phyloP scores from a whole-genome alignment of 2,797 vertebrate genomes.

The Coregonus ussuriensis region DNA sequence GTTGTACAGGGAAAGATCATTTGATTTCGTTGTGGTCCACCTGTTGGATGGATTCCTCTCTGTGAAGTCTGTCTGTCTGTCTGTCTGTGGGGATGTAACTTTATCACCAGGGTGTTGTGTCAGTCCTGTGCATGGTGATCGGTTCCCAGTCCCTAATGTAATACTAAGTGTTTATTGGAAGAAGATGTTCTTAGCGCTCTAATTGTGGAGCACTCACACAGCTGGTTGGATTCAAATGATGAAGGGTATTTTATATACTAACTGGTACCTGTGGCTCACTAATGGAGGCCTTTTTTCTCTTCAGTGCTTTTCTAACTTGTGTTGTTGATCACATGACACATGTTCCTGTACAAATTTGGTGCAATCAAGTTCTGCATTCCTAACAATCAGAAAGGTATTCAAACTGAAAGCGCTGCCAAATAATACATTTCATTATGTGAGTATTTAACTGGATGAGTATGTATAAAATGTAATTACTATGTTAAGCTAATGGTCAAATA shows the following conservation, averaged over 20 bases:
- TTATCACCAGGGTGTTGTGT: constrained; percentile 35
- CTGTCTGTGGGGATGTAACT: constrained; percentile 26
- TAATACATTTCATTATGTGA: neutral
- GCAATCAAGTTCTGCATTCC: neutral
- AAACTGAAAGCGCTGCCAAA: neutral
- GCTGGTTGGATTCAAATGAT: neutral
- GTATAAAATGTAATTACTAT: neutral
- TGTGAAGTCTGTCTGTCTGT: constrained; percentile 9
- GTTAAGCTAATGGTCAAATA: constrained; percentile 7
- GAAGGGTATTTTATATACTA: neutral
- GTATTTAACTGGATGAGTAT: neutral
- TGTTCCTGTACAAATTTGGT: no score
- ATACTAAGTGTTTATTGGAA: constrained; percentile 16
- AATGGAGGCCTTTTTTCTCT: no score
- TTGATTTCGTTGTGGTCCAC: constrained; percentile 36
- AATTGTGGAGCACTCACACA: neutral
- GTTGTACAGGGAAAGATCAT: constrained; percentile 31
- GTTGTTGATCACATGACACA: no score
- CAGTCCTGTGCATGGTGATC: constrained; percentile 19
- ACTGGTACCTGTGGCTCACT: neutral
- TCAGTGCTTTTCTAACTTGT: no score
- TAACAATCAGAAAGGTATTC: neutral
- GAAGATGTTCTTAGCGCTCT: constrained; percentile 7
- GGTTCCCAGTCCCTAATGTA: constrained; percentile 10
- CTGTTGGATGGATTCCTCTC: constrained; percentile 28